Evolutionary conservation across 2,888 invertebrate species (phyloP).

Genomic region (Andrena dorsata): DNA sequence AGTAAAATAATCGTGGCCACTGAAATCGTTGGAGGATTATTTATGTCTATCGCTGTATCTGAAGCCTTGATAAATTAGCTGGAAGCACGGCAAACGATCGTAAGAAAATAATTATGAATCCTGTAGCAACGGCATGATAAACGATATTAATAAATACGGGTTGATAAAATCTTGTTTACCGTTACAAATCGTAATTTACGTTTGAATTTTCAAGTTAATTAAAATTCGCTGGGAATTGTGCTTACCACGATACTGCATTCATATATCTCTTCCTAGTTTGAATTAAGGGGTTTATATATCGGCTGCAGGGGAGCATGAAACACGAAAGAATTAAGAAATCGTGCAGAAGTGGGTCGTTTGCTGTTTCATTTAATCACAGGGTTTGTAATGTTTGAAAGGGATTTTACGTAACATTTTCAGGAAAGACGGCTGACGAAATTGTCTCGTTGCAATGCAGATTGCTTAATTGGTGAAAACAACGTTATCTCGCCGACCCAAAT

Average conservation of each 20-base stretch:
- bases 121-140: background rate
- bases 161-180: conserved; percentile 9
- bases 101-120: conserved; percentile 27
- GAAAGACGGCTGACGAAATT: background rate
- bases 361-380: background rate
- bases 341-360: background rate
- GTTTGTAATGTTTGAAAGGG: background rate
- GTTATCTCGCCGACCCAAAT: background rate
- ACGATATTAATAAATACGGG: conserved; percentile 13
- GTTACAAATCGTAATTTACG: background rate
- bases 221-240: conserved; percentile 2
- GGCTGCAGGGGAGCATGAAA: background rate
- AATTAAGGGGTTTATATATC: background rate
- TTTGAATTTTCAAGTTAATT: conserved; percentile 27
- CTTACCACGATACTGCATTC: background rate
- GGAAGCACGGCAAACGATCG: conserved; percentile 8
- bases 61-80: conserved; percentile 23
- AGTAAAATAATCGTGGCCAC: background rate
- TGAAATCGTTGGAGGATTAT: conserved; percentile 4
- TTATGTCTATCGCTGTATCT: background rate
- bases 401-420: background rate
- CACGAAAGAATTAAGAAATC: background rate
- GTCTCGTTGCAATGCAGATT: background rate
- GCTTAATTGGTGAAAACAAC: background rate
- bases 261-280: background rate